Evolutionary conservation across 2,797 vertebrate species (phyloP).

Genomic region (Amphiprion clarkii): DNA sequence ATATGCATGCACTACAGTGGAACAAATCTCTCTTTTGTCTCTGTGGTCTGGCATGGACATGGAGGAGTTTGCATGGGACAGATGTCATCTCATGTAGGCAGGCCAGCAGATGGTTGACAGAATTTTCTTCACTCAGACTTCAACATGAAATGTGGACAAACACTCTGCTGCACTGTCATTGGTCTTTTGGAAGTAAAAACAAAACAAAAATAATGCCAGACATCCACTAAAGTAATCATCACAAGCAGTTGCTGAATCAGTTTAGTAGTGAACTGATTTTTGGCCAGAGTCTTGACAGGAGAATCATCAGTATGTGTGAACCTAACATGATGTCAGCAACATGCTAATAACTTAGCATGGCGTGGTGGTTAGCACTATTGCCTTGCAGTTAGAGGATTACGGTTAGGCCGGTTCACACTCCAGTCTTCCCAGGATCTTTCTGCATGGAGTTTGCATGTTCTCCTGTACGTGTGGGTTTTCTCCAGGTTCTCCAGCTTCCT

Average conservation of each 20-base stretch:
- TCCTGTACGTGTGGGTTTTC: too few relatives aligned
- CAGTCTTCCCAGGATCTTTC: too few relatives aligned
- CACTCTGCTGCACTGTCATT: not conserved
- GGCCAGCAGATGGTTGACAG: slow-evolving; percentile 28
- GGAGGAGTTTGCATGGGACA: slow-evolving; percentile 27
- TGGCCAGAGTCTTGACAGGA: not conserved
- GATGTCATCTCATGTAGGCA: slow-evolving; percentile 29
- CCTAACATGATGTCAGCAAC: not conserved
- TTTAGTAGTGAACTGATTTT: not conserved
- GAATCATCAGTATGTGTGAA: not conserved
- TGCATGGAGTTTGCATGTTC: too few relatives aligned
- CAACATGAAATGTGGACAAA: slow-evolving; percentile 12
- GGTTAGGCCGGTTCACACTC: too few relatives aligned
- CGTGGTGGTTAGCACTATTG: too few relatives aligned
- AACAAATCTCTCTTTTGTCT: not conserved
- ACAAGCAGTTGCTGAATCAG: not conserved
- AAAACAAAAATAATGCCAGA: not conserved
- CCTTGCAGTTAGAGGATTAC: too few relatives aligned
- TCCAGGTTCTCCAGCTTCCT: too few relatives aligned
- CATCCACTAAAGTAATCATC: too few relatives aligned
- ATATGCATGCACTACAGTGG: not conserved
- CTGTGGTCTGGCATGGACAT: not conserved
- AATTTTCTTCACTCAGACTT: not conserved
- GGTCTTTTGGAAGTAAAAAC: slow-evolving; percentile 3
- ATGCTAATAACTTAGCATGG: not conserved